Conservation (phyloP, 2,797 vertebrate genomes). For the Cuculus canorus region DNA sequence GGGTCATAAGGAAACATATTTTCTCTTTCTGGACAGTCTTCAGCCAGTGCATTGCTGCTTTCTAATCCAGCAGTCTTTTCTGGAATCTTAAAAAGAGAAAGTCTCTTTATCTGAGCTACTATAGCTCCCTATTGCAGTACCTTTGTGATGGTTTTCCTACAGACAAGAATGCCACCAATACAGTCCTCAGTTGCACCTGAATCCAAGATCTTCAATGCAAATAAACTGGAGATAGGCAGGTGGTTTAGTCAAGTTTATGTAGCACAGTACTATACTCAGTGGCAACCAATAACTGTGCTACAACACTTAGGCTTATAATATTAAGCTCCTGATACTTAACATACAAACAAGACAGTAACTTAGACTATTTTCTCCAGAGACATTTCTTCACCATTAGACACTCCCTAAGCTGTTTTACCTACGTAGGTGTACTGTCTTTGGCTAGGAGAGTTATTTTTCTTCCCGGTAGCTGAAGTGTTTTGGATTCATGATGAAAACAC, state of each 20-base stretch:
- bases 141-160: not conserved
- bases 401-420: not conserved
- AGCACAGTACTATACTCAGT: accelerated
- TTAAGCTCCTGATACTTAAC: not conserved
- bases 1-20: constrained; percentile 78
- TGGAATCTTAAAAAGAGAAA: not conserved
- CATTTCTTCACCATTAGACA: not conserved
- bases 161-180: not conserved
- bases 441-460: not conserved
- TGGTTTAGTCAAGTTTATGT: not conserved
- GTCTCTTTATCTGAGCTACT: not conserved
- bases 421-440: not conserved
- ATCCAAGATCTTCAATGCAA: not conserved
- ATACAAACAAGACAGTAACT: not conserved
- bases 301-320: not conserved
- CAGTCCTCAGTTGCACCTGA: not conserved
- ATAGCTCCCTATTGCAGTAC: not conserved
- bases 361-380: not conserved
- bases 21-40: constrained; percentile 81
- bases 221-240: not conserved
- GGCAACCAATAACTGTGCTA: not conserved
- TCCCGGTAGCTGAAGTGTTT: not conserved
- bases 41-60: constrained; percentile 15
- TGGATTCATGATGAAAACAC: not conserved
- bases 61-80: constrained; percentile 54